Percentiles rank a stretch among this genome's conserved stretches.
Conservation (phyloP, 2,113 vertebrate species). For the Bubo scandiacus region DNA sequence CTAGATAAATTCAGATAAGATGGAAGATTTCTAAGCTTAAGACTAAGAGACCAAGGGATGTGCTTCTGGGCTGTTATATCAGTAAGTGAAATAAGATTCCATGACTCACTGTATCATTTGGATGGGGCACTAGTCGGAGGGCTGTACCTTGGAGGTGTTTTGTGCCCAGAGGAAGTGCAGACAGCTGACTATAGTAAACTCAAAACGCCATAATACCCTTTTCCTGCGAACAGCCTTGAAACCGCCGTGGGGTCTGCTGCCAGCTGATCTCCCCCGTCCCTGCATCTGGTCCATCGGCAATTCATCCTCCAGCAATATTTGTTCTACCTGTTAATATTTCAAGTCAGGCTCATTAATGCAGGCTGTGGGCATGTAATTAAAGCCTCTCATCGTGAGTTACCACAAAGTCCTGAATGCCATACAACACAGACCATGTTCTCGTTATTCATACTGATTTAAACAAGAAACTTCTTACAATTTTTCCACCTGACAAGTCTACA, state of each 20-base stretch:
- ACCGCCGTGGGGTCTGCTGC: background rate
- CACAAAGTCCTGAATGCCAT: background rate
- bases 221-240: background rate
- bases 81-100: background rate
- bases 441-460: background rate
- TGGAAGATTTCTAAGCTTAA: background rate
- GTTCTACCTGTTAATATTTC: background rate
- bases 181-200: background rate
- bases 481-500: background rate
- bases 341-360: background rate
- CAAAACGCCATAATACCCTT: background rate
- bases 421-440: background rate
- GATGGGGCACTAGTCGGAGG: background rate
- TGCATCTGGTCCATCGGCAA: background rate
- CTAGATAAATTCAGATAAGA: background rate
- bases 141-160: background rate
- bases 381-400: background rate
- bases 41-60: background rate
- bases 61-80: fast-evolving
- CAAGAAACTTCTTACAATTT: background rate
- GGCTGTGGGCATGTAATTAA: background rate
- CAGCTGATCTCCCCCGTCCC: background rate
- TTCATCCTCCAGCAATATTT: background rate
- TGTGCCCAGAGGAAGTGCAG: background rate
- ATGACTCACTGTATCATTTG: fast-evolving